Evolutionary conservation across 2,888 invertebrate species (phyloP).

Genomic region (Cataglyphis rosenhaueri): DNA sequence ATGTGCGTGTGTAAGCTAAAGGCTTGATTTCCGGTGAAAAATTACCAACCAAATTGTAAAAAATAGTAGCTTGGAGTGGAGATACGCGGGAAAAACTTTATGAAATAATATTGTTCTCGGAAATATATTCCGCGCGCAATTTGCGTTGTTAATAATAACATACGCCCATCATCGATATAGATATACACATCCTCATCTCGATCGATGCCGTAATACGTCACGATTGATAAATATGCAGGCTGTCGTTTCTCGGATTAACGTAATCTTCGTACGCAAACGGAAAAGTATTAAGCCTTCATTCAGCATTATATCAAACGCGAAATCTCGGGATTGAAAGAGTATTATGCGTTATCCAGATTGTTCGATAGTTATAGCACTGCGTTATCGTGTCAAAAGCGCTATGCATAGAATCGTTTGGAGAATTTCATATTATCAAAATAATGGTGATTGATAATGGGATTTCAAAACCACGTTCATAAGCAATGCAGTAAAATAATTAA

Average conservation of each 20-base stretch:
- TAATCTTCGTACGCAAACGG: slow-evolving; percentile 26
- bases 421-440: slow-evolving; percentile 30
- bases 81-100: slow-evolving; percentile 23
- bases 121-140: slow-evolving; percentile 9
- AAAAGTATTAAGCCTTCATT: slow-evolving; percentile 42
- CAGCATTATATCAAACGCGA: slow-evolving; percentile 25
- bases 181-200: neutral
- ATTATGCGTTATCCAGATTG: slow-evolving; percentile 14
- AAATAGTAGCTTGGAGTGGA: neutral
- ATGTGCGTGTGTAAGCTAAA: slow-evolving; percentile 37
- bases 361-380: neutral
- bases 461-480: slow-evolving; percentile 40
- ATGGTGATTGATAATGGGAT: slow-evolving; percentile 41
- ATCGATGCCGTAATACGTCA: slow-evolving; percentile 30
- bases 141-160: slow-evolving; percentile 34
- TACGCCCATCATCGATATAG: neutral
- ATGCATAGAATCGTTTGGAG: neutral
- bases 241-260: slow-evolving; percentile 51
- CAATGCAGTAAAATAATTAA: slow-evolving; percentile 44
- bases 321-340: slow-evolving; percentile 10
- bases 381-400: neutral
- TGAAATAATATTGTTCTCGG: slow-evolving; percentile 24
- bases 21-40: slow-evolving; percentile 52
- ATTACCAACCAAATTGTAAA: slow-evolving; percentile 38
- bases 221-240: slow-evolving; percentile 40